phyloP scores from a whole-genome alignment of 2,797 vertebrate species.

The Fistularia tabacaria region DNA sequence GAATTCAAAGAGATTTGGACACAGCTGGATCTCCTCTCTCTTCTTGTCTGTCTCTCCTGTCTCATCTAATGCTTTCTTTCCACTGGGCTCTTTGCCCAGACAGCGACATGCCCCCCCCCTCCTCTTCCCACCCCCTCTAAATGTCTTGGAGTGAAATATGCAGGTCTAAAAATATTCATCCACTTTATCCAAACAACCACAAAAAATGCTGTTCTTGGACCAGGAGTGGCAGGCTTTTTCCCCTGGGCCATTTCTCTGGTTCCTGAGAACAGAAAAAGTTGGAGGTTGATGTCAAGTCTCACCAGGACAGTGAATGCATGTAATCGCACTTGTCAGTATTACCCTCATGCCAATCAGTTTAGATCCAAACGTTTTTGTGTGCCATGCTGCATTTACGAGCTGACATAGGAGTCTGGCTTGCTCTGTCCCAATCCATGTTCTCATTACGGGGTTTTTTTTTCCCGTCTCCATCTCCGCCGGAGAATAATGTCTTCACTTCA shows the following conservation, averaged over 20 bases:
- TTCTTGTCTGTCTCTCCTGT: slow-evolving; percentile 36
- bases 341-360: slow-evolving; percentile 48
- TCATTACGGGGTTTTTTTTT: slow-evolving; percentile 5
- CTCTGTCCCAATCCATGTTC: slow-evolving; percentile 2
- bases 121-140: slow-evolving; percentile 21
- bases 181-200: slow-evolving; percentile 69
- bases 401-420: slow-evolving; percentile 18
- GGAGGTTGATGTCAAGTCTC: slow-evolving; percentile 46
- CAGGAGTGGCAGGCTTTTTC: slow-evolving; percentile 40
- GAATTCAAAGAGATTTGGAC: slow-evolving; percentile 52
- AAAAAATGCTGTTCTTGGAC: slow-evolving; percentile 70
- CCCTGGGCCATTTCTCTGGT: slow-evolving; percentile 37
- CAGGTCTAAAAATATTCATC: slow-evolving; percentile 77
- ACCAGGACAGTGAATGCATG: slow-evolving; percentile 39
- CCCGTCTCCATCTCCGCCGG: background rate
- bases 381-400: slow-evolving; percentile 25
- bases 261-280: slow-evolving; percentile 58
- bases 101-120: slow-evolving; percentile 45
- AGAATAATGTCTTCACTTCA: slow-evolving; percentile 6
- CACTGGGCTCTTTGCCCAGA: slow-evolving; percentile 73
- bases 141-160: slow-evolving; percentile 71
- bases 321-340: slow-evolving; percentile 44
- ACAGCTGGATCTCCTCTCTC: slow-evolving; percentile 60
- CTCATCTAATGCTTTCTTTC: slow-evolving; percentile 71
- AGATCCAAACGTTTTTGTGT: slow-evolving; percentile 28